Evolutionary conservation across 2,797 vertebrate genomes (phyloP).

Genomic region (Darevskia nairensis): DNA sequence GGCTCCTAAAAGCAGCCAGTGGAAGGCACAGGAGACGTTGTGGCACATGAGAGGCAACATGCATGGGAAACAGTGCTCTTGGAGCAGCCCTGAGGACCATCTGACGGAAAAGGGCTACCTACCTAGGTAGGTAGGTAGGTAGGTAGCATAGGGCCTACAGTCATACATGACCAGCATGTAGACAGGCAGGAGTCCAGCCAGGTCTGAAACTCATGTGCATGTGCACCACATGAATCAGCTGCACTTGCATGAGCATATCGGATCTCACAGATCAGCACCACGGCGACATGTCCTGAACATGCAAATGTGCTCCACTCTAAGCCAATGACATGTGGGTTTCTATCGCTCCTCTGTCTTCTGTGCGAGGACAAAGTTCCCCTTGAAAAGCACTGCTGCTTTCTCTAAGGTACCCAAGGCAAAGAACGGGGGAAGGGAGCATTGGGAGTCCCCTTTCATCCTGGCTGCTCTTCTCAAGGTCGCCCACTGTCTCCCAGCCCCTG

Average conservation of each 20-base stretch:
- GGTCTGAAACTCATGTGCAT: not conserved
- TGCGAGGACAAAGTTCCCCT: rapidly evolving
- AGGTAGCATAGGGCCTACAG: not conserved
- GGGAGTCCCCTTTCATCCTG: slow-evolving; percentile 2
- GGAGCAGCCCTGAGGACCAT: not conserved
- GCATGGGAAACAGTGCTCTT: not conserved
- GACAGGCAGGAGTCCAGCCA: not conserved
- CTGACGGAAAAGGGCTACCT: not conserved
- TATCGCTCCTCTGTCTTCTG: not conserved
- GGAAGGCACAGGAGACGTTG: not conserved
- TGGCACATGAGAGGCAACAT: not conserved
- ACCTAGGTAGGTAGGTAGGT: not conserved
- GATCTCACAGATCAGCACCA: not conserved
- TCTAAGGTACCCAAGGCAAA: not conserved
- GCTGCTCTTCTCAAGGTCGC: slow-evolving; percentile 48
- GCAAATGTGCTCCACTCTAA: too few relatives aligned
- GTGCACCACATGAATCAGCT: not conserved
- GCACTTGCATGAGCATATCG: too few relatives aligned
- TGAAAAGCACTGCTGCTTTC: not conserved
- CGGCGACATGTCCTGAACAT: not conserved
- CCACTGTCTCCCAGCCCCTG: not conserved
- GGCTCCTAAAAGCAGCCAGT: not conserved
- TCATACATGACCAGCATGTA: too few relatives aligned
- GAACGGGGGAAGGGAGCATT: rapidly evolving
- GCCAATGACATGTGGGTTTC: not conserved